A percentile compares a stretch with the other conserved stretches of the same genome.
These are phyloP conservation scores for Allolobophora icterica DNA, from an alignment of 2,888 invertebrate genomes.

Conservation along the genomic window DNA sequence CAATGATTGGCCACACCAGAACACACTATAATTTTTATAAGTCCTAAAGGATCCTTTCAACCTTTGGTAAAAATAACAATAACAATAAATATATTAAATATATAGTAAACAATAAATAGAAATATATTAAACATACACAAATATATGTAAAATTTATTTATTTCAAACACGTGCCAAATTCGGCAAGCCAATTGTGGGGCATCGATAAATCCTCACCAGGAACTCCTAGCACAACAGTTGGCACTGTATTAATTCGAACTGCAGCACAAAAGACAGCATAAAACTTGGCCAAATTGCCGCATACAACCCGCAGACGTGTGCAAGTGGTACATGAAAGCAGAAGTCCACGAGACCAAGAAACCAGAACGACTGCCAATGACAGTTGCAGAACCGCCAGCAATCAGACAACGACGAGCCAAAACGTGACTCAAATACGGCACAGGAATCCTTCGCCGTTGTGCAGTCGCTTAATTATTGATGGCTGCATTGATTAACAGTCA, in stretches of 20 bases:
- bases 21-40: no score
- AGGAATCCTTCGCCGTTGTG: not conserved
- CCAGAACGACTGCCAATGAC: not conserved
- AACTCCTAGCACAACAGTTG: not conserved
- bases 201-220: not conserved
- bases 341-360: not conserved
- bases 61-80: not conserved
- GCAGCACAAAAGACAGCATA: slow-evolving; percentile 6
- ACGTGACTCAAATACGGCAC: slow-evolving; percentile 10
- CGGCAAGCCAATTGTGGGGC: not conserved
- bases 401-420: not conserved
- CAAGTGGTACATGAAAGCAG: slow-evolving; percentile 17
- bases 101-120: no score
- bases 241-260: not conserved
- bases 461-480: not conserved
- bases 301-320: not conserved
- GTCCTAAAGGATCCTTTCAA: not conserved
- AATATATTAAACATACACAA: not conserved
- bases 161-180: not conserved
- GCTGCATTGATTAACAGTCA: not conserved
- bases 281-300: not conserved
- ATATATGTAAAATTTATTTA: not conserved
- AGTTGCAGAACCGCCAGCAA: not conserved
- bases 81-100: not conserved
- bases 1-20: no score